Evolutionary conservation across 2,113 vertebrate genomes (phyloP), one percentile per base, ranked within the genome.

Genomic region (Clarias magur): DNA sequence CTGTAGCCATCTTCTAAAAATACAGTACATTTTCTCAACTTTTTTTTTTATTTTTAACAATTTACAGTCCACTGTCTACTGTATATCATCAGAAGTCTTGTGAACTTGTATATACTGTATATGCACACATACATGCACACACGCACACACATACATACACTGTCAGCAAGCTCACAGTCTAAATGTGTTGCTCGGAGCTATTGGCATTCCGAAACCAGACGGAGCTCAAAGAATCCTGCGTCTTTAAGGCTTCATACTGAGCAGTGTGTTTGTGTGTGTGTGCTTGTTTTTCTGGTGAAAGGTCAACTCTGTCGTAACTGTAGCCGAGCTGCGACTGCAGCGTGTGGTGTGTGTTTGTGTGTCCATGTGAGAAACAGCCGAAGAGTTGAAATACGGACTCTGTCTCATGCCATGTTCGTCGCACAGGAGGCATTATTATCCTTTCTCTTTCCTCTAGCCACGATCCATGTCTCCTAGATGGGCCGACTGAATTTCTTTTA

Each of bases 211-310:
- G 60, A 62, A 57, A n/a, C 27, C 34, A 68, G 34, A 11, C 12
- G 25, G 68, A 83, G 70, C 27, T 78, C 0, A 12, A 65, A 67
- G 60, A 56, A 70, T 87, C 70, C 21, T 25, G 62, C 70, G 53
- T 59, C 42, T 21, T 7, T 34, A 8, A 82, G 34, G 13, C 8
- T 56, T 65, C 57, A 5, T 38, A 62, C 63, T 62, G 59, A 76
- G 80, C 21, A 4, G 15, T 76, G 86, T 75, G 80, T 60, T 80
- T 68, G 62, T 67, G n/a, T 86, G 42, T 27, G 72, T 23, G 8
- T 17, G 75, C 62, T 38, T 86, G 42, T 80, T 76, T 87, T 76
- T 83, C 48, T 67, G 60, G 60, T 63, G 42, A 87, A 82, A 87
- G 86, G 86, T 87, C 68, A 87, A 42, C 59, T 53, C 38, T 87